phyloP scores from a whole-genome alignment of 2,797 vertebrate genomes.

The Sebastes trivittatus region DNA sequence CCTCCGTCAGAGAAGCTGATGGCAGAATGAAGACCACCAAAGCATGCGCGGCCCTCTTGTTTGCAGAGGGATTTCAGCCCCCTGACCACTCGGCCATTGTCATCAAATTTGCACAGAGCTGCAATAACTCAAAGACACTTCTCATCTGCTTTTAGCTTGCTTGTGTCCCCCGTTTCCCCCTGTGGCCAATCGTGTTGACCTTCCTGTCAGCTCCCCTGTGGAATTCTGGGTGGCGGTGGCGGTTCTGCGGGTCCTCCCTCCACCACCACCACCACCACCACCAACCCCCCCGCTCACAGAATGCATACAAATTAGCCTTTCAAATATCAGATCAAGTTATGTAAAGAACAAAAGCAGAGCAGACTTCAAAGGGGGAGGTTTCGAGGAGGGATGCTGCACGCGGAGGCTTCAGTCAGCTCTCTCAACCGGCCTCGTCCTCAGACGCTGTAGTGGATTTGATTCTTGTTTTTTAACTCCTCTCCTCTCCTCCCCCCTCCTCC shows the following conservation, averaged over 20 bases:
- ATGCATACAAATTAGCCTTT: constrained; percentile 89
- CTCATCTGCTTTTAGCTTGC: constrained; percentile 68
- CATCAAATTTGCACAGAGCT: constrained; percentile 73
- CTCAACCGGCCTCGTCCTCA: constrained; percentile 42
- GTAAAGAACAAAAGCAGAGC: constrained; percentile 89
- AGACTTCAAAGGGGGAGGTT: constrained; percentile 84
- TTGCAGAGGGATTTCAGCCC: constrained; percentile 64
- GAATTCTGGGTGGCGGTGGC: constrained; percentile 88
- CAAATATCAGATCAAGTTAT: constrained; percentile 72
- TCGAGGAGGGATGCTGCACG: constrained; percentile 31
- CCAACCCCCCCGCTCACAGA: constrained; percentile 14
- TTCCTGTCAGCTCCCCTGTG: constrained; percentile 67
- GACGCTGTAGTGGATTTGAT: constrained; percentile 68
- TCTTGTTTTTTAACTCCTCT: constrained; percentile 64
- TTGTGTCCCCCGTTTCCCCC: constrained; percentile 51
- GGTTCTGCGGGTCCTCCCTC: constrained; percentile 34
- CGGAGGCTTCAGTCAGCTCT: constrained; percentile 20
- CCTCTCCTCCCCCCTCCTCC: background rate
- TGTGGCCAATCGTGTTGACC: constrained; percentile 71
- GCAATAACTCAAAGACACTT: constrained; percentile 77
- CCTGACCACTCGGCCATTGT: constrained; percentile 70
- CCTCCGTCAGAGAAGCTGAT: constrained; percentile 48
- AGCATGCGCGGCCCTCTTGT: constrained; percentile 42
- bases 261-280: too few relatives aligned
- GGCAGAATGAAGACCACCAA: constrained; percentile 68